phyloP scores from a whole-genome alignment of 2,113 vertebrate genomes.

The Centropristis striata region DNA sequence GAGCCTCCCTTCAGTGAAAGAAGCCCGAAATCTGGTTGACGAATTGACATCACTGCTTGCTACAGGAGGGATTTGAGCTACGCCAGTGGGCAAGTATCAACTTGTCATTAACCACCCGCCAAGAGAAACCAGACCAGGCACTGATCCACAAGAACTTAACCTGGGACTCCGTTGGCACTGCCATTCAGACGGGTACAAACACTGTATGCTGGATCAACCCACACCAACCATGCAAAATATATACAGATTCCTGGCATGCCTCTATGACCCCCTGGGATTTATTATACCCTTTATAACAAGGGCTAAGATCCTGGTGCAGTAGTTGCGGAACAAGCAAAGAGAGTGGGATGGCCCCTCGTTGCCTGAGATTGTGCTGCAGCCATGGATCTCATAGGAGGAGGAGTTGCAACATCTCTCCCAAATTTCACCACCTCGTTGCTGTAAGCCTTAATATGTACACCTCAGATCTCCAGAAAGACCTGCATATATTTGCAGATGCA shows the following conservation, averaged over 20 bases:
- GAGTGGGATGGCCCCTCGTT: background rate
- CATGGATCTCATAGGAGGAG: background rate
- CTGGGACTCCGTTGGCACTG: background rate
- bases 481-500: background rate
- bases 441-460: background rate
- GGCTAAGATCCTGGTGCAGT: background rate
- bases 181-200: background rate
- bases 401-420: background rate
- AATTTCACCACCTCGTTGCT: background rate
- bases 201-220: background rate
- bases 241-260: background rate
- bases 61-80: background rate
- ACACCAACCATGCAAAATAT: background rate
- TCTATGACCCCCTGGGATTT: background rate
- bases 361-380: background rate
- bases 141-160: background rate
- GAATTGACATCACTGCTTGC: too few relatives aligned
- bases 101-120: background rate
- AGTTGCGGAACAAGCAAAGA: background rate
- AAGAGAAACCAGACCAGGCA: background rate
- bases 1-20: background rate
- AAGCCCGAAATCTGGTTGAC: background rate
- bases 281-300: background rate
- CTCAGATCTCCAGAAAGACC: background rate
- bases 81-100: background rate